Base-by-base conservation (phyloP, 2,888 invertebrate genomes). In the Strigamia crassipes region DNA sequence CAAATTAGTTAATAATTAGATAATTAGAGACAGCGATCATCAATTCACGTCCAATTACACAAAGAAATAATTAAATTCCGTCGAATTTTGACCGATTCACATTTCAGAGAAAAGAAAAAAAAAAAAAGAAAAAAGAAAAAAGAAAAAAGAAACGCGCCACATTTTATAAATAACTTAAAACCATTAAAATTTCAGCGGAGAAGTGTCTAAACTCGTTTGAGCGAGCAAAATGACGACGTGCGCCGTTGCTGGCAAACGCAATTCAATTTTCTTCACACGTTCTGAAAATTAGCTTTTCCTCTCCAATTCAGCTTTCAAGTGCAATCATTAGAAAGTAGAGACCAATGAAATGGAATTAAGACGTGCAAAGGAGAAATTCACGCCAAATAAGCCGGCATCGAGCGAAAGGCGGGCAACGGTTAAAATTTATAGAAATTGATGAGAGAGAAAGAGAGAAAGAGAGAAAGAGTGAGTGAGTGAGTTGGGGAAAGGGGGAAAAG, bases 1-100 rank as follows among this genome's bases (percentile, higher is more conserved):
- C 73, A 31, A 73, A 73, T 73, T 73, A 73, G 73, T 73, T 73
- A 73, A 73, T 73, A 73, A 73, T 73, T 73, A 73, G 73, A 73
- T 73, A 73, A 73, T 73, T 73, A 73, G 73, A 73, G 73, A 73
- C 73, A 73, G 73, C 73, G 31, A 73, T 73, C 73, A 73, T 73
- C 73, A 73, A 73, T 73, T 73, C 31, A 10, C 61, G 73, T 73
- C 27, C 73, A 73, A 73, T 73, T 73, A 73, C 12, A 23, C 73
- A 31, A 73, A 73, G 73, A 73, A 73, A 73, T 73, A 73, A 73
- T 73, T 73, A 73, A 73, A 73, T 73, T 73, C 73, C 73, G 15
- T 73, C 73, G 31, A 73, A 73, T 31, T 31, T 73, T 73, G 73
- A 73, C 73, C 73, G 27, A 73, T 31, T 12, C 23, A 27, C 73